These are phyloP conservation scores for Anolis carolinensis DNA, from an alignment of 2,113 vertebrate genomes.

Conservation along the genomic window DNA sequence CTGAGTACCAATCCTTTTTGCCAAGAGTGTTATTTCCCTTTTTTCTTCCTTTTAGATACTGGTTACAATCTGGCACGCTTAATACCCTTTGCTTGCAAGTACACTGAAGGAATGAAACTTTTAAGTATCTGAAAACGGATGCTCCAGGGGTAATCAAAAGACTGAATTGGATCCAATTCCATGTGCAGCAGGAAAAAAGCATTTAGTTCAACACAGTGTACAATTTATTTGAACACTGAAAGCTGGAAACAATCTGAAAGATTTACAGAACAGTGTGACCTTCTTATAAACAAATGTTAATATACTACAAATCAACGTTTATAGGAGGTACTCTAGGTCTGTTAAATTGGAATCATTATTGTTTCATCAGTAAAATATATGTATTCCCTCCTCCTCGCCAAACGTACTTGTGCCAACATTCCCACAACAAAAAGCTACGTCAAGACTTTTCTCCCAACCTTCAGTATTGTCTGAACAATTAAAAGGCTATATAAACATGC, in stretches of 20 bases:
- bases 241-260: background rate
- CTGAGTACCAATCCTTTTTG: background rate
- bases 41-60: background rate
- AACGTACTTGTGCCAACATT: conserved; percentile 21
- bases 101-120: background rate
- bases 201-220: background rate
- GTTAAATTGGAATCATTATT: conserved; percentile 42
- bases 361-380: conserved; percentile 45
- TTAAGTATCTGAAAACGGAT: background rate
- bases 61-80: background rate
- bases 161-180: background rate
- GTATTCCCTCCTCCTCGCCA: background rate
- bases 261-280: background rate
- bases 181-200: background rate
- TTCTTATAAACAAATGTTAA: background rate
- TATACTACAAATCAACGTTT: background rate
- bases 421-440: conserved; percentile 52
- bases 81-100: background rate
- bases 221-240: background rate
- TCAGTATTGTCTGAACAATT: conserved; percentile 35
- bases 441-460: conserved; percentile 24
- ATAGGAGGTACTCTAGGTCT: background rate
- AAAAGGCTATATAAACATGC: conserved; percentile 22
- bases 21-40: background rate
- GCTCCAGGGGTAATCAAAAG: background rate